Percentiles rank a stretch among this genome's conserved stretches.
These are phyloP conservation scores for Gasteruption jaculator DNA, from an alignment of 2,888 invertebrate species.

Conservation along the genomic window DNA sequence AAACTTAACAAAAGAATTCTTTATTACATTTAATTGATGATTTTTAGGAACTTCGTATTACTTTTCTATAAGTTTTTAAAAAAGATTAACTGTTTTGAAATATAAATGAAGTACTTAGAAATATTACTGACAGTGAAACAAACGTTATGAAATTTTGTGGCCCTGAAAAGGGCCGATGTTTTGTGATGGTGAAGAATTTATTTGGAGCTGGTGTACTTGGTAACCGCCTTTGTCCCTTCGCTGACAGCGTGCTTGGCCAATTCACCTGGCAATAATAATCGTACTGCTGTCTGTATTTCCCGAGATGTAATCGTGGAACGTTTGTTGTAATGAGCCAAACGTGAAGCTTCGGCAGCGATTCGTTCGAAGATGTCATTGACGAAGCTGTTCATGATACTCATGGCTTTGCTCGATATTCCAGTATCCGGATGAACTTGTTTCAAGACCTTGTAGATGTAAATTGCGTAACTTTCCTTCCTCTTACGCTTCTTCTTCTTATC, in stretches of 20 bases:
- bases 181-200: slow-evolving; percentile 19
- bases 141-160: too few species aligned
- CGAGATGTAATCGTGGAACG: slow-evolving; percentile 64
- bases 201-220: slow-evolving; percentile 54
- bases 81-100: too few species aligned
- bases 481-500: slow-evolving; percentile 59
- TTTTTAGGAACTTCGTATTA: too few species aligned
- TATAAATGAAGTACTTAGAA: too few species aligned
- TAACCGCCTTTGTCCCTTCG: slow-evolving; percentile 64
- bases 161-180: too few species aligned
- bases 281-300: slow-evolving; percentile 68
- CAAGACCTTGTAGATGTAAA: slow-evolving; percentile 62
- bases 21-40: too few species aligned
- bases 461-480: slow-evolving; percentile 59
- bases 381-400: slow-evolving; percentile 72
- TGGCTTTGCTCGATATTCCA: slow-evolving; percentile 66
- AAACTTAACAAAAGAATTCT: too few species aligned
- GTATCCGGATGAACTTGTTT: slow-evolving; percentile 61
- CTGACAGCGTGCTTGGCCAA: slow-evolving; percentile 68
- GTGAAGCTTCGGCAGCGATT: slow-evolving; percentile 64
- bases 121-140: too few species aligned
- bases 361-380: slow-evolving; percentile 72
- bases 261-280: slow-evolving; percentile 67
- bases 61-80: too few species aligned
- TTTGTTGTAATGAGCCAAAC: slow-evolving; percentile 62